These are phyloP conservation scores for Spizella passerina DNA, from an alignment of 2,797 vertebrate species.

Conservation along the genomic window DNA sequence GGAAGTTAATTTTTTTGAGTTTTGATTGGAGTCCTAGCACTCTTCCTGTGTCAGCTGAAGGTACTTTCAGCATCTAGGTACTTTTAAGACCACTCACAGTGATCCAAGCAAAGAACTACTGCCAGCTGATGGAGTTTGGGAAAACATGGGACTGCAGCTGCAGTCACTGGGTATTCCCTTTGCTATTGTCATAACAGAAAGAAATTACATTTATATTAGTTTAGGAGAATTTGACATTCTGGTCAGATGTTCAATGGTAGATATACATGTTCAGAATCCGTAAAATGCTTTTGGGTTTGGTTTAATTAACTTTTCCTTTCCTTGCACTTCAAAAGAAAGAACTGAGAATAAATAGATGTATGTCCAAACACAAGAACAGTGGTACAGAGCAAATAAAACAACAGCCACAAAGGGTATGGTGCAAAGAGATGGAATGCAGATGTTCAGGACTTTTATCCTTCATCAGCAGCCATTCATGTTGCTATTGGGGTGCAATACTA, in stretches of 20 bases:
- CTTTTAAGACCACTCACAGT: not conserved
- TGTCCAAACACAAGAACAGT: not conserved
- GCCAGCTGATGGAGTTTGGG: not conserved
- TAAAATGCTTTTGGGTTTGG: not conserved
- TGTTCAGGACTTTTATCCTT: not conserved
- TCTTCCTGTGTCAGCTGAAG: not conserved
- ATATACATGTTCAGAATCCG: not conserved
- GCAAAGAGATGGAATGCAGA: constrained; percentile 4
- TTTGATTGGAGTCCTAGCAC: not conserved
- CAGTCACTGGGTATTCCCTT: not conserved
- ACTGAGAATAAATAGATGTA: not conserved
- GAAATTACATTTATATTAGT: not conserved
- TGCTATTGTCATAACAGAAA: not conserved
- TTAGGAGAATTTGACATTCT: not conserved
- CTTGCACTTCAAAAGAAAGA: not conserved
- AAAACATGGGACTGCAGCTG: not conserved
- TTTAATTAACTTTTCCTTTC: not conserved
- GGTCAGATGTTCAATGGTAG: not conserved
- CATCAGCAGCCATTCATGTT: not conserved
- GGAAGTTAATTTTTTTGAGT: not conserved
- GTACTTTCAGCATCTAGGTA: not conserved
- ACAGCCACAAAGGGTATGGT: not conserved
- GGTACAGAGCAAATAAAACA: not conserved
- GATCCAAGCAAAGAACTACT: not conserved
- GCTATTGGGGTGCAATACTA: not conserved